Conservation (phyloP, 2,888 invertebrate genomes). For the Yponomeuta cagnagella region DNA sequence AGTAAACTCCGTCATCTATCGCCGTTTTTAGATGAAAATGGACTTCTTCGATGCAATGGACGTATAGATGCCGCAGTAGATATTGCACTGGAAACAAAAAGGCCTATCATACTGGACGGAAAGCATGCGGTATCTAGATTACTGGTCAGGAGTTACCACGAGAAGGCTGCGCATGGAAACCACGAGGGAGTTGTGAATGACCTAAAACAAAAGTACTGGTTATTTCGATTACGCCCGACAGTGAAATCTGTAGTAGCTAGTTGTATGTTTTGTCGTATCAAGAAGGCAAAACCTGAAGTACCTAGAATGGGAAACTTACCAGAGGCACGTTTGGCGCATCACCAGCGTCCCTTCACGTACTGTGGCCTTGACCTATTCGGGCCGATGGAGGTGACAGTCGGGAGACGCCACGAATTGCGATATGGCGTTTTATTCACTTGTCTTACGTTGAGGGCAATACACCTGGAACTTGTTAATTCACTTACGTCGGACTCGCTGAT, state of each 20-base stretch:
- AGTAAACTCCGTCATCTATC: constrained; percentile 14
- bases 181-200: constrained; percentile 21
- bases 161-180: constrained; percentile 13
- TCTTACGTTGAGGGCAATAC: constrained; percentile 4
- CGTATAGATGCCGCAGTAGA: constrained; percentile 20
- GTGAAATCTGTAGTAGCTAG: constrained; percentile 8
- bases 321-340: constrained; percentile 15
- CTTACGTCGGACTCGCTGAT: too few species aligned
- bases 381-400: constrained; percentile 16
- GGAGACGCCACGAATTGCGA: constrained; percentile 14
- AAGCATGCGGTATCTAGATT: constrained; percentile 7
- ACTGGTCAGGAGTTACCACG: constrained; percentile 12
- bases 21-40: constrained; percentile 21
- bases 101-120: constrained; percentile 21
- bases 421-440: constrained; percentile 18
- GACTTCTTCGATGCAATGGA: constrained; percentile 20
- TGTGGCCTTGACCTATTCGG: constrained; percentile 14
- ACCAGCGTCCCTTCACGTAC: constrained; percentile 15
- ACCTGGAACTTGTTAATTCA: too few species aligned
- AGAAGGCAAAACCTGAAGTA: constrained; percentile 12
- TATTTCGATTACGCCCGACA: constrained; percentile 16
- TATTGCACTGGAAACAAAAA: constrained; percentile 16
- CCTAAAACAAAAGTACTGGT: constrained; percentile 19
- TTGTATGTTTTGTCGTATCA: constrained; percentile 12
- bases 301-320: constrained; percentile 19